A percentile compares a stretch with the other conserved stretches of the same genome.
These are phyloP conservation scores for Melanogrammus aeglefinus DNA, from an alignment of 2,797 vertebrate genomes.

Conservation along the genomic window DNA sequence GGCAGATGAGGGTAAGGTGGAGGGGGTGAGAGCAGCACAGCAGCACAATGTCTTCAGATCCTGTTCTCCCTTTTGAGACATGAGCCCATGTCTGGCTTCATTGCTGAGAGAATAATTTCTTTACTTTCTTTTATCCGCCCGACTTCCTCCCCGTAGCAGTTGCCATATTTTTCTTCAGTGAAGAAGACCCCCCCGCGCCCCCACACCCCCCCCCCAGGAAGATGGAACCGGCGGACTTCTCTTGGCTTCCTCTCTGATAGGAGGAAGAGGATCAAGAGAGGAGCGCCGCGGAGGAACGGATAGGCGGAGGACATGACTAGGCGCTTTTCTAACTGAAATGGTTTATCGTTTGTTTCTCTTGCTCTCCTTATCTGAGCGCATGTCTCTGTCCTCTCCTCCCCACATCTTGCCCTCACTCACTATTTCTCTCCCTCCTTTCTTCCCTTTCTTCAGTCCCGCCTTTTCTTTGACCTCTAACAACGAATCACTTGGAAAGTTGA, in stretches of 20 bases:
- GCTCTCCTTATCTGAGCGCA: slow-evolving; percentile 49
- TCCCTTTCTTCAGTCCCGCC: slow-evolving; percentile 16
- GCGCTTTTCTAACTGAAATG: slow-evolving; percentile 62
- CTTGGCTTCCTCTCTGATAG: slow-evolving; percentile 41
- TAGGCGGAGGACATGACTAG: slow-evolving; percentile 57
- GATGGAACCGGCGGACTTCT: slow-evolving; percentile 67
- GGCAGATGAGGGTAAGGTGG: slow-evolving; percentile 24
- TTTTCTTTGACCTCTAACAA: slow-evolving; percentile 53
- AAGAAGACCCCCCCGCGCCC: slow-evolving; percentile 55
- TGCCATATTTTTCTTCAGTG: slow-evolving; percentile 74
- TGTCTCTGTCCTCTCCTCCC: slow-evolving; percentile 35
- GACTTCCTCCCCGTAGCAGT: slow-evolving; percentile 59
- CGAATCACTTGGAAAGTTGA: slow-evolving; percentile 16
- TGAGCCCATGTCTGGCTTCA: slow-evolving; percentile 25
- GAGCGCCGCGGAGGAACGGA: slow-evolving; percentile 42
- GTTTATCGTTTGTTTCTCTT: slow-evolving; percentile 61
- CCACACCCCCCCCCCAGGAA: slow-evolving; percentile 34
- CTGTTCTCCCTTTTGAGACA: slow-evolving; percentile 30
- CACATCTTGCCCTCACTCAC: slow-evolving; percentile 18
- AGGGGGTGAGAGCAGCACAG: slow-evolving; percentile 19
- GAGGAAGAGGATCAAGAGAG: slow-evolving; percentile 42
- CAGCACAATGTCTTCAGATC: slow-evolving; percentile 35
- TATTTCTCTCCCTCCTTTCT: slow-evolving; percentile 40
- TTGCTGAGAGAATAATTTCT: slow-evolving; percentile 30
- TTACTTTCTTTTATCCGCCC: slow-evolving; percentile 32